Percentiles rank a stretch among this genome's conserved stretches.
Evolutionary conservation across 2,797 vertebrate genomes (phyloP).

Genomic region (Sebastes itinus): DNA sequence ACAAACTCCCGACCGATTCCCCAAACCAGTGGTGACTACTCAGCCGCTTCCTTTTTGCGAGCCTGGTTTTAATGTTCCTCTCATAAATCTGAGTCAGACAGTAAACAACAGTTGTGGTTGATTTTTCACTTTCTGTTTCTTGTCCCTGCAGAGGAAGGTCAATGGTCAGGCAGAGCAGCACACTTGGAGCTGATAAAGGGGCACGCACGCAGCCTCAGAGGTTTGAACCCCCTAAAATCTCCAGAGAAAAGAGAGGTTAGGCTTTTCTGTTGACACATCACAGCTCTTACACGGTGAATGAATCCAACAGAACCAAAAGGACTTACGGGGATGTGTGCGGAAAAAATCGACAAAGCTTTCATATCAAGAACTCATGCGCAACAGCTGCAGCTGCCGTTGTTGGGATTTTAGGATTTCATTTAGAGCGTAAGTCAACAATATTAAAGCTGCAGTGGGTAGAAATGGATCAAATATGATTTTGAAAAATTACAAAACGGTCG

Average conservation of each 20-base stretch:
- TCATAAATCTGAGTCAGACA: not conserved
- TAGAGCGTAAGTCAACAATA: not conserved
- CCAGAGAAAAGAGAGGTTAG: not conserved
- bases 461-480: too few species aligned
- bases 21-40: not conserved
- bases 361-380: not conserved
- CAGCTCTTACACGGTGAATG: not conserved
- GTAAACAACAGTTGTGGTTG: not conserved
- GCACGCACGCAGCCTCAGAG: too few species aligned
- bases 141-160: not conserved
- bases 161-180: constrained; percentile 1
- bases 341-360: not conserved
- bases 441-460: too few species aligned
- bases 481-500: too few species aligned
- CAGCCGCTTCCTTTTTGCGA: not conserved
- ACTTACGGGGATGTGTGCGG: not conserved
- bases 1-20: not conserved
- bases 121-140: not conserved
- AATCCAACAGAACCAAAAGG: not conserved
- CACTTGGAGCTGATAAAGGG: not conserved
- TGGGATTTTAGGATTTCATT: constrained; percentile 5
- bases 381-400: constrained; percentile 1
- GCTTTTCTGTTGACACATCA: not conserved
- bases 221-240: not conserved
- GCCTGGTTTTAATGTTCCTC: constrained; percentile 15